phyloP scores from a whole-genome alignment of 2,888 invertebrate genomes.

The Endomychus coccineus region DNA sequence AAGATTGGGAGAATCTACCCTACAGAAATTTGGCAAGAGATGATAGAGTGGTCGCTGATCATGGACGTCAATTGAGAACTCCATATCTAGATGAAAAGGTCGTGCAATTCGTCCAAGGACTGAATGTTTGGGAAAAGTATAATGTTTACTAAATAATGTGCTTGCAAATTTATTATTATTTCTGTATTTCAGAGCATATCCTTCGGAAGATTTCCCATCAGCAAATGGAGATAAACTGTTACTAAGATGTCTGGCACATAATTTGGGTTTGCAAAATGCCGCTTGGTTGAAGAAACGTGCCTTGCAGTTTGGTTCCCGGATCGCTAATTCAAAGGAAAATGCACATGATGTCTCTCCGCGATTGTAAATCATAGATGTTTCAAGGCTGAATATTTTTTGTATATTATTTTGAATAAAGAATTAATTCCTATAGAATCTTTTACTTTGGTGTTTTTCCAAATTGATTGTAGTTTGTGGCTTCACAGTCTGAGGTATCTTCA shows the following conservation, averaged over 20 bases:
- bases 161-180: conserved; percentile 1
- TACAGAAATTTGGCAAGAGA: conserved; percentile 90
- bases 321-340: conserved; percentile 86
- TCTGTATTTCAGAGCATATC: conserved; percentile 35
- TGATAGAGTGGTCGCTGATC: conserved; percentile 86
- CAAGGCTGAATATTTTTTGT: no score
- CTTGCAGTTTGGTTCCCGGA: conserved; percentile 93
- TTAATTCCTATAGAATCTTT: no score
- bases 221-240: conserved; percentile 93
- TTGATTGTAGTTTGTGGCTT: no score
- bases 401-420: no score
- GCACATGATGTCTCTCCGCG: conserved; percentile 63
- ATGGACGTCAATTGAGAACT: conserved; percentile 75
- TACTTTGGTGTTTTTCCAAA: no score
- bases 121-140: conserved; percentile 64
- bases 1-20: conserved; percentile 82
- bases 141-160: neutral
- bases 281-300: conserved; percentile 81
- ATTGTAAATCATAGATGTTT: conserved; percentile 13
- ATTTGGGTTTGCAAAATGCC: conserved; percentile 57
- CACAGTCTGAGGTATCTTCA: no score
- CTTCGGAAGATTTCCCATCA: conserved; percentile 49
- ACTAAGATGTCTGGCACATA: conserved; percentile 63
- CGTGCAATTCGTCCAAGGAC: conserved; percentile 53
- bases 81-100: conserved; percentile 71